Base-by-base conservation (phyloP, 2,888 invertebrate species). In the Acleris sparsana region DNA sequence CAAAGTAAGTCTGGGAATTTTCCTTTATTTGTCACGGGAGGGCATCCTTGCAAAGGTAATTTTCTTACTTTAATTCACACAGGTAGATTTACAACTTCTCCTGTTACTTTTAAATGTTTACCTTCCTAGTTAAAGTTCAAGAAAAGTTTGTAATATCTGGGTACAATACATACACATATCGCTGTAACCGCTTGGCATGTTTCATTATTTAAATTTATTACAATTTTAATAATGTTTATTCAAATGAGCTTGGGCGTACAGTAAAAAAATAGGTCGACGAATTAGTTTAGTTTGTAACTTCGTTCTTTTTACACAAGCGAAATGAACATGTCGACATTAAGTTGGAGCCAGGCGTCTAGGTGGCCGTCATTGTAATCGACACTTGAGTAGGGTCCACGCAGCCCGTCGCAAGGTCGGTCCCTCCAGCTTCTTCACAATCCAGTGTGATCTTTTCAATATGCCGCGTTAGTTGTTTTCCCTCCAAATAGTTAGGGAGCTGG, bases 311-410 rank as follows among this genome's bases (percentile, higher is more conserved):
- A 44, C 17, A 22, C 13, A 4, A 20, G 48, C 53, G 48, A 25
- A 22, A 48, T 17, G 58, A 64, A 53, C 33, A 61, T 46, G 52
- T 55, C 44, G 46, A 29, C 11, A 56, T 57, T 29, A 22, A n/a
- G 20, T 51, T n/a, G 29, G 4, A 33, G 33, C n/a, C 17, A 56
- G 25, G 57, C 20, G 25, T 52, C 51, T 61, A 25, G 59, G 67
- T 44, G 49, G 53, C 55, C 63, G 67, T 63, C 67, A 63, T 44
- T 55, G 55, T 55, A 46, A 51, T 39, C 49, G 63, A 67, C 63
- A 62, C 61, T 72, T 72, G 72, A 72, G 70, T 62, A 69, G 68
- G 72, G 70, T 29, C 46, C 57, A 13, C 53, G 57, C n/a, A n/a
- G 64, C 63, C 33, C 53, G 46, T 56, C 59, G 33, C 51, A 25